Evolutionary conservation across 2,888 invertebrate genomes (phyloP).

Genomic region (Polyommatus icarus): DNA sequence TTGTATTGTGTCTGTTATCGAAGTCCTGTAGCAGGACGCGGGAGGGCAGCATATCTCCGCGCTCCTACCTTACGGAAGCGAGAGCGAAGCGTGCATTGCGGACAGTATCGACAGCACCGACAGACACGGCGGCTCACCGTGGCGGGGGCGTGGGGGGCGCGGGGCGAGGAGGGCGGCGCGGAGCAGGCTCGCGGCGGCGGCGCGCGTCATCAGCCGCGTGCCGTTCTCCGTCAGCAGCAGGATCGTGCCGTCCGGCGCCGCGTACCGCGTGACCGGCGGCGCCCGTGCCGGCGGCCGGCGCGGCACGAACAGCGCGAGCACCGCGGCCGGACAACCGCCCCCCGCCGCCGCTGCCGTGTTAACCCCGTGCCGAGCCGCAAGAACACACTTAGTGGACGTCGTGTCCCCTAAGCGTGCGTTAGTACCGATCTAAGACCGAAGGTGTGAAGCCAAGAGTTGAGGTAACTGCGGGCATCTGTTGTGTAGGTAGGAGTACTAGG

Average conservation of each 20-base stretch:
- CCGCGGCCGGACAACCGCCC: constrained; percentile 76
- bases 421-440: constrained; percentile 64
- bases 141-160: constrained; percentile 76
- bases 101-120: constrained; percentile 61
- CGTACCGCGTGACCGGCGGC: constrained; percentile 81
- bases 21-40: background rate
- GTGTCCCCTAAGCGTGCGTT: constrained; percentile 65
- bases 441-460: constrained; percentile 79
- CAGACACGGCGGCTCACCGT: constrained; percentile 77
- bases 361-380: constrained; percentile 68
- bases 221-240: constrained; percentile 84
- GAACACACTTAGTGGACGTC: constrained; percentile 49
- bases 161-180: constrained; percentile 79
- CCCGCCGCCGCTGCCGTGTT: constrained; percentile 77
- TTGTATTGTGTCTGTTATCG: background rate
- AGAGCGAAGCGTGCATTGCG: constrained; percentile 77
- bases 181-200: constrained; percentile 77
- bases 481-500: constrained; percentile 79
- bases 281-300: constrained; percentile 67
- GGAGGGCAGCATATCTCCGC: constrained; percentile 41
- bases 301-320: constrained; percentile 78
- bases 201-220: constrained; percentile 80
- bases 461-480: constrained; percentile 81
- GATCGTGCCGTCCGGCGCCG: constrained; percentile 82
- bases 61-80: constrained; percentile 77